A percentile compares a stretch with the other conserved stretches of the same genome.
Conservation (phyloP, 64 coral and sea anemone genomes). For the Actinia tenebrosa region DNA sequence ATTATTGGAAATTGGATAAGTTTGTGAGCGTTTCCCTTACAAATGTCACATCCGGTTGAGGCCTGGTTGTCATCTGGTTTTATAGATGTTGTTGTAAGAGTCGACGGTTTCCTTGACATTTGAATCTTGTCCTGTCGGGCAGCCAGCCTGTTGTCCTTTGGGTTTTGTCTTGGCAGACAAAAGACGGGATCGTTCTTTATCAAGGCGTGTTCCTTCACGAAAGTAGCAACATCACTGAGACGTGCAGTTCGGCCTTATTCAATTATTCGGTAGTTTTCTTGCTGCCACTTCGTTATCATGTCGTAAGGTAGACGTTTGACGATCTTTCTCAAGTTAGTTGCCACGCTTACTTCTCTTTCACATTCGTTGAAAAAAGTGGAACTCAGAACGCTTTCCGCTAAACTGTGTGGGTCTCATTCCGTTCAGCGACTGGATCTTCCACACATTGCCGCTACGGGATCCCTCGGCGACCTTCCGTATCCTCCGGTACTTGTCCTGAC, state of each 20-base stretch:
- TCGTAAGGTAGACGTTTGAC: no score
- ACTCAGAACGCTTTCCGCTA: conserved; percentile 25
- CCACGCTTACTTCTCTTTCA: background rate
- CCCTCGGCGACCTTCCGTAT: background rate
- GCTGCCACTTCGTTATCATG: conserved; percentile 33
- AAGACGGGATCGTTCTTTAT: conserved; percentile 45
- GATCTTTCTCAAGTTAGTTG: no score
- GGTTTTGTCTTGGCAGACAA: background rate
- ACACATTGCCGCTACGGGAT: background rate
- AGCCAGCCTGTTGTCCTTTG: conserved; percentile 1
- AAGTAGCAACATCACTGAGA: conserved; percentile 18
- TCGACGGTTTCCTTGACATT: background rate
- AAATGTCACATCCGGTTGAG: conserved; percentile 22
- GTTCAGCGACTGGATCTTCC: conserved; percentile 25
- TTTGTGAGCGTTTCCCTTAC: background rate
- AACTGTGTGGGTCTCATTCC: conserved; percentile 34
- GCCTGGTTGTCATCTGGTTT: background rate
- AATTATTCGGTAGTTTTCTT: conserved; percentile 34
- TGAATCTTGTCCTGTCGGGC: background rate
- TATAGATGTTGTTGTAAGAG: background rate
- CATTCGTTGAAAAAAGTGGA: conserved; percentile 25
- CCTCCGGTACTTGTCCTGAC: background rate
- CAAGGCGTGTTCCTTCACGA: conserved; percentile 26
- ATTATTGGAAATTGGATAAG: conserved; percentile 31
- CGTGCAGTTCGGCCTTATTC: conserved; percentile 4